Base-by-base conservation (phyloP, 2,888 invertebrate species). In the Cantharis nigra region DNA sequence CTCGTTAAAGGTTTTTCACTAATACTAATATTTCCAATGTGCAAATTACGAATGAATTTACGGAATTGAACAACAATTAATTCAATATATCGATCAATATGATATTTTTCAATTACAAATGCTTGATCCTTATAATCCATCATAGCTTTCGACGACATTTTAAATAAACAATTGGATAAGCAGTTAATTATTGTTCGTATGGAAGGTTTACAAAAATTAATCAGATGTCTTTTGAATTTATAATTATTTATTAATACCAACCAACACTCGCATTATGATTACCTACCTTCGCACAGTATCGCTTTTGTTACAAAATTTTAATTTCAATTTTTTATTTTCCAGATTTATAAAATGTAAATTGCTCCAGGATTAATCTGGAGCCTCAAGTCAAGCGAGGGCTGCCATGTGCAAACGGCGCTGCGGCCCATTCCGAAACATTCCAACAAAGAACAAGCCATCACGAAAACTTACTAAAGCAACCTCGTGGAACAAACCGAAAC, bases 351-450 rank as follows among this genome's bases (percentile, higher is more conserved):
- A 11, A 64, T 64, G 74, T 79, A 77, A 76, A 74, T 63, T 26
- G 23, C 63, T 33, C 70, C 30, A 69, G 72, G 79, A 69, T 74
- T 78, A 77, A 79, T 72, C 84, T 84, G 84, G 84, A 84, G 82
- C 80, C 82, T 79, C 80, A 76, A 73, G 62, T 74, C 69, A 71
- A 71, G 75, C 78, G 73, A 77, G 85, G 87, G 87, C 87, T 88
- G 88, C 88, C 85, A 88, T 88, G 88, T 87, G 83, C 84, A 84
- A 82, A 80, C 80, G 84, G 85, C 83, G 83, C 85, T 84, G 86
- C 87, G 86, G 87, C 87, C 85, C 83, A 82, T 80, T 80, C 82
- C 75, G 79, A 83, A 80, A 86, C 87, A 85, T 87, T 86, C 85
- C 87, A 86, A 81, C 85, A 82, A 81, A 82, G 78, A 78, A 79